Conservation (phyloP, 2,888 invertebrate species). For the Proisotoma minuta region DNA sequence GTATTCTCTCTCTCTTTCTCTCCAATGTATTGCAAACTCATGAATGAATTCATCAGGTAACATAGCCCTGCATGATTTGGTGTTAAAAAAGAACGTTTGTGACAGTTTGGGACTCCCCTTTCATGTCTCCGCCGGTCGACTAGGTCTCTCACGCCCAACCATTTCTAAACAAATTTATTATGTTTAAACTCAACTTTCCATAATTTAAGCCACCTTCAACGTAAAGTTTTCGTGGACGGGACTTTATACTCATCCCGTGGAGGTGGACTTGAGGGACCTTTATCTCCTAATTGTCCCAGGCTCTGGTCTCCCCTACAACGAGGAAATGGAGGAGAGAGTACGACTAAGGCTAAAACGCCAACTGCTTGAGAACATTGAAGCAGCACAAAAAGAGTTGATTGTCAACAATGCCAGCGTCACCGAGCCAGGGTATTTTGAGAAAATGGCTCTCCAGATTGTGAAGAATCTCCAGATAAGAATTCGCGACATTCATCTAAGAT, state of each 20-base stretch:
- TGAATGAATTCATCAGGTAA: constrained; percentile 65
- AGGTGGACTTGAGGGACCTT: constrained; percentile 81
- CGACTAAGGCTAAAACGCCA: constrained; percentile 70
- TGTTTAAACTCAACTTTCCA: no score
- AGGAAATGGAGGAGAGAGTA: constrained; percentile 75
- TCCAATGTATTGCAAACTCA: background rate
- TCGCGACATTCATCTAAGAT: constrained; percentile 81
- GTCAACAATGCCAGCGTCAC: background rate
- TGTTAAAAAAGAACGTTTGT: constrained; percentile 84
- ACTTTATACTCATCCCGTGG: constrained; percentile 86
- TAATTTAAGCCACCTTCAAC: constrained; percentile 66
- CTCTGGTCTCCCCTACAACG: constrained; percentile 73
- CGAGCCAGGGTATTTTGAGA: constrained; percentile 69
- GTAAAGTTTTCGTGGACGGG: constrained; percentile 98
- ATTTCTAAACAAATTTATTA: no score
- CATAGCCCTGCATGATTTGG: constrained; percentile 80
- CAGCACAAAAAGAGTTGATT: constrained; percentile 60
- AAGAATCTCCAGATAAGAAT: constrained; percentile 87
- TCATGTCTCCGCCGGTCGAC: constrained; percentile 79
- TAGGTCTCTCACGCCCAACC: no score
- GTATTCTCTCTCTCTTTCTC: constrained; percentile 55
- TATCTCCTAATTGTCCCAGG: constrained; percentile 82
- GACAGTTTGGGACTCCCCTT: constrained; percentile 82
- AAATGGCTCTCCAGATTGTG: constrained; percentile 78
- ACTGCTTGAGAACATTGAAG: constrained; percentile 72